Evolutionary conservation across 2,113 vertebrate species (phyloP).

Genomic region (Anolis sagrei): DNA sequence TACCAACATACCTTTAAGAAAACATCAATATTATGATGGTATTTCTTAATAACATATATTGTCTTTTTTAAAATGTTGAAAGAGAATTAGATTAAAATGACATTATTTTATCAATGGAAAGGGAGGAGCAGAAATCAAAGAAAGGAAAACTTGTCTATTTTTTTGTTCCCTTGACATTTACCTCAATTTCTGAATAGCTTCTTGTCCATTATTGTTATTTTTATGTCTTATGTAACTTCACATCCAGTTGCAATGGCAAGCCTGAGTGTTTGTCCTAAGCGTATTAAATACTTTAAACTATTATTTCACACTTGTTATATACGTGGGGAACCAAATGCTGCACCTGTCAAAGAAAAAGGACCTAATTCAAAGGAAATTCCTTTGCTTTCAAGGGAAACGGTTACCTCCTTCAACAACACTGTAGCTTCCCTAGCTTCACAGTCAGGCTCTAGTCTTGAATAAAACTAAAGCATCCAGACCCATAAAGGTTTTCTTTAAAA

Average conservation of each 20-base stretch:
- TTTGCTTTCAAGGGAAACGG: background rate
- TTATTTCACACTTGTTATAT: background rate
- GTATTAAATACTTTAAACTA: background rate
- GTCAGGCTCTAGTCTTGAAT: background rate
- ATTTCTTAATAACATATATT: background rate
- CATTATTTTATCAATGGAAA: background rate
- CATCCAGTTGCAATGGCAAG: background rate
- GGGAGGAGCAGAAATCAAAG: background rate
- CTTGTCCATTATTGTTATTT: slow-evolving; percentile 13
- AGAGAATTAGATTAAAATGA: background rate
- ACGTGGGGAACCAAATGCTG: background rate
- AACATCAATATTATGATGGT: background rate
- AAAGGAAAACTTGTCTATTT: background rate
- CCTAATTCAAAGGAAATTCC: background rate
- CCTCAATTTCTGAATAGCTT: background rate
- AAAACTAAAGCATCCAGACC: too few relatives aligned
- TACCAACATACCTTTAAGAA: background rate
- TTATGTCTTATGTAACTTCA: background rate
- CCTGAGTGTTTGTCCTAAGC: background rate
- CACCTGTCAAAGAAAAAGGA: background rate
- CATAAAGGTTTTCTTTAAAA: too few relatives aligned
- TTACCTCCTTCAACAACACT: background rate
- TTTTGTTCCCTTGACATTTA: slow-evolving; percentile 8
- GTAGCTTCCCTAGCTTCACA: too few relatives aligned
- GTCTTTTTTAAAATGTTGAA: background rate